Evolutionary conservation across 2,888 invertebrate species (phyloP), one percentile per base, ranked within the genome.

Genomic region (Cephus nigrinus): DNA sequence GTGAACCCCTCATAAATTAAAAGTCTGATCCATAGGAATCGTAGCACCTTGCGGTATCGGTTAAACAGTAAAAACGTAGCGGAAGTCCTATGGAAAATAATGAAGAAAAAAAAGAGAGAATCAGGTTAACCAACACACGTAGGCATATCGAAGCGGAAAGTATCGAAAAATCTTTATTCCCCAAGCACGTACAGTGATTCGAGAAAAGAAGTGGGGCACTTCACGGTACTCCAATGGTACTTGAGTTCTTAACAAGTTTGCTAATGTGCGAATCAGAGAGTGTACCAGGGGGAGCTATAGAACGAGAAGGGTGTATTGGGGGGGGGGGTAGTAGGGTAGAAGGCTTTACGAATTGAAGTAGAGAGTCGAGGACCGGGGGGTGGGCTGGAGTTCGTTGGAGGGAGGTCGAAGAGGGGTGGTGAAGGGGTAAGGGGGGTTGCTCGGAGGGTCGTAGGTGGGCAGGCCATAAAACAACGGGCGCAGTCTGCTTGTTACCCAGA

Each of bases 401-500:
- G 68, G 72, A 69, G 73, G 79, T 73, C 75, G 55, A 72, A 74
- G 71, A 23, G 32, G 31, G 71, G 32, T 0, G 4, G 11, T 0
- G 12, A 30, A 5, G 30, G 31, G 34, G 68, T 34, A 68, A 55
- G 79, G 79, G 79, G 75, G 80, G 78, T 15, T 40, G 23, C 55
- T 9, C 23, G 55, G 55, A 55, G 55, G 55, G 55, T 55, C 55
- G 55, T 55, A 55, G 55, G 78, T 73, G 79, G 76, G 80, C 78
- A 76, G 82, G 83, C 81, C 86, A 86, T 87, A 87, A 87, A 87
- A 87, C 87, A 87, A 86, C 86, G 85, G 84, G 84, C 86, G 85
- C 86, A 87, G 87, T 87, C 87, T 87, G 87, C 87, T 87, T 86
- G 87, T 86, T 86, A 87, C 85, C 85, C 87, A 86, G 86, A 84